These are phyloP conservation scores for Hedya salicella DNA, from an alignment of 2,888 invertebrate species.

Conservation along the genomic window DNA sequence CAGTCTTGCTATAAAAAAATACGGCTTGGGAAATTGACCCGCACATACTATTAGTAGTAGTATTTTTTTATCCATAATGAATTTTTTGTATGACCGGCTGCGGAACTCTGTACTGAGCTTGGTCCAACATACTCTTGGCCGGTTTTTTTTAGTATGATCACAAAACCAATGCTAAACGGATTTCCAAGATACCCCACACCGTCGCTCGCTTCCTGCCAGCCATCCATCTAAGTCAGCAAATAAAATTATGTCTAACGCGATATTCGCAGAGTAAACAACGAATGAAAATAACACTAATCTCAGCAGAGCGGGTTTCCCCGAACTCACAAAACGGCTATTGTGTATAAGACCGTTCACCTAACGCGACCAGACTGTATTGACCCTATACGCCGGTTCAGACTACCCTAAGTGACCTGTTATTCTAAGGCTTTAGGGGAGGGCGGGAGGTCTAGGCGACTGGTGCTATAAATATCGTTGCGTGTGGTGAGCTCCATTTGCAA, in stretches of 20 bases:
- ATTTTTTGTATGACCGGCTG: too few relatives aligned
- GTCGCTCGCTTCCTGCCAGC: neutral
- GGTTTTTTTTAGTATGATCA: neutral
- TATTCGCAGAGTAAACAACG: conserved; percentile 29
- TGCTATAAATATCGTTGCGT: conserved; percentile 36
- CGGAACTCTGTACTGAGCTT: too few relatives aligned
- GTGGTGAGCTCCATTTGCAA: conserved; percentile 57
- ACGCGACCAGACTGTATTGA: neutral
- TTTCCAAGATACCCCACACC: neutral
- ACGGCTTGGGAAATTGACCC: too few relatives aligned
- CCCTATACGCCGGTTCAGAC: neutral
- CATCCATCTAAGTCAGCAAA: conserved; percentile 25
- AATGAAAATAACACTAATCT: conserved; percentile 38
- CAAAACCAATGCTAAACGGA: neutral
- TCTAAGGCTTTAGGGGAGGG: neutral
- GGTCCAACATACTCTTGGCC: too few relatives aligned
- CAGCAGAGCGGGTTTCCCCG: conserved; percentile 20
- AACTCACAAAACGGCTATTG: conserved; percentile 31
- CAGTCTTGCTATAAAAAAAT: too few relatives aligned
- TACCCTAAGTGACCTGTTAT: neutral
- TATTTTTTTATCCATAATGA: too few relatives aligned
- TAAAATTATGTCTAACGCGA: conserved; percentile 25
- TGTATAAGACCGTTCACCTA: conserved; percentile 26
- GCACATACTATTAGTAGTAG: too few relatives aligned
- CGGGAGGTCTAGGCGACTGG: conserved; percentile 1